Conservation (phyloP, 2,113 vertebrate genomes). For the Indri indri region DNA sequence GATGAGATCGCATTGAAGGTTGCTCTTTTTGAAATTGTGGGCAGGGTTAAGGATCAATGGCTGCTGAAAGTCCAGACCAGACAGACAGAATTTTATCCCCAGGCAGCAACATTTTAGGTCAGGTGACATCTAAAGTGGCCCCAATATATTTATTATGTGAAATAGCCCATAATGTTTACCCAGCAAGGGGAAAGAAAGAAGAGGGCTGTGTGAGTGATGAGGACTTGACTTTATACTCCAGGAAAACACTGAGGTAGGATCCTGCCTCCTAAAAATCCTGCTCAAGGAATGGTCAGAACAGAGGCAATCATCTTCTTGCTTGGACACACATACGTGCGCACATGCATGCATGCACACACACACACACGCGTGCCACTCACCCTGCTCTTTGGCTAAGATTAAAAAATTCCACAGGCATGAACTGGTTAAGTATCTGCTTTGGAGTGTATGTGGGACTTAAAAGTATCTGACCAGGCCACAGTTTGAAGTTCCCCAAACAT, state of each 20-base stretch:
- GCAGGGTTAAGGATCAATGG: background rate
- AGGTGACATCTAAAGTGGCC: background rate
- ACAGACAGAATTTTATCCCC: background rate
- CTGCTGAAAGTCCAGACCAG: background rate
- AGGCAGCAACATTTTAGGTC: slow-evolving; percentile 3
- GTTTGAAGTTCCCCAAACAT: slow-evolving; percentile 22
- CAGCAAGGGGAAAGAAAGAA: slow-evolving; percentile 7
- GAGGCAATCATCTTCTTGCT: background rate
- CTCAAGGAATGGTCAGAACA: background rate
- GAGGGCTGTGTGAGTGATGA: background rate
- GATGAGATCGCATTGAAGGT: background rate
- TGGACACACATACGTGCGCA: background rate
- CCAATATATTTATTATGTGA: slow-evolving; percentile 18
- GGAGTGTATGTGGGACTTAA: background rate
- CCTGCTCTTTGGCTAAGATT: background rate
- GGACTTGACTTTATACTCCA: background rate
- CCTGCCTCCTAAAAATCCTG: background rate
- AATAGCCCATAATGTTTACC: background rate
- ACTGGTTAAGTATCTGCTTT: background rate
- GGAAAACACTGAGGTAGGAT: background rate
- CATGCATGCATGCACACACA: background rate
- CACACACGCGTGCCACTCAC: background rate
- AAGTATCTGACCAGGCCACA: background rate
- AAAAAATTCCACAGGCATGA: background rate
- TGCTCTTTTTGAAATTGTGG: slow-evolving; percentile 34